Evolutionary conservation across 2,888 invertebrate species (phyloP).

Genomic region (Sarcophaga variegata): DNA sequence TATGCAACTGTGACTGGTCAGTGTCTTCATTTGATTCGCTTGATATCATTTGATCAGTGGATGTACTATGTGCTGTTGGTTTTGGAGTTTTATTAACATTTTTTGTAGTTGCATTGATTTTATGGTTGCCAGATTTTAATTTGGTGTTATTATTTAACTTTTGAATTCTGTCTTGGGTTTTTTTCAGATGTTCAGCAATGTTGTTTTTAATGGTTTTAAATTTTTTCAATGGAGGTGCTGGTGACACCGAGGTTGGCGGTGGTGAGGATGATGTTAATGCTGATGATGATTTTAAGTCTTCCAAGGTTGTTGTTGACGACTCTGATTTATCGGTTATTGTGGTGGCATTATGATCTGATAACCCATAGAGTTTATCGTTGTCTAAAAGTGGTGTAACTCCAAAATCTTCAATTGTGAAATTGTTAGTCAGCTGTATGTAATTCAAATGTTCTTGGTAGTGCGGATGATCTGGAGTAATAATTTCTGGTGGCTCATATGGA

Average conservation of each 20-base stretch:
- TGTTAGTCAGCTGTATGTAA: constrained; percentile 48
- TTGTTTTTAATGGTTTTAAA: constrained; percentile 1
- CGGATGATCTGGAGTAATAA: constrained; percentile 76
- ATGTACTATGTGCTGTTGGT: neutral
- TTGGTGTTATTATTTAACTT: constrained; percentile 30
- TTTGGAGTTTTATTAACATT: constrained; percentile 9
- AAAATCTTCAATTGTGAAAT: constrained; percentile 61
- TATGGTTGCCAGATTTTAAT: neutral
- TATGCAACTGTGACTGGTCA: neutral
- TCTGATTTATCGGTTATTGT: neutral
- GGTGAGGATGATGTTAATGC: constrained; percentile 1
- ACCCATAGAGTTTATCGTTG: neutral
- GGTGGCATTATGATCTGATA: neutral
- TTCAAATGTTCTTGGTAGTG: constrained; percentile 73
- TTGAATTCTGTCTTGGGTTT: constrained; percentile 37
- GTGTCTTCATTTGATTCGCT: neutral
- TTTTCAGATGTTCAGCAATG: constrained; percentile 25
- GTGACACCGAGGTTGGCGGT: neutral
- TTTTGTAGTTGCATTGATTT: neutral
- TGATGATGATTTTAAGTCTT: neutral
- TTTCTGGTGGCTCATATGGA: constrained; percentile 76
- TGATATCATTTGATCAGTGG: neutral
- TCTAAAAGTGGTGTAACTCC: constrained; percentile 5
- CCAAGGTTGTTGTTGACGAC: neutral
- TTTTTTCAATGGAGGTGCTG: neutral